Percentiles rank a stretch among this genome's conserved stretches.
phyloP scores from a whole-genome alignment of 2,113 vertebrate genomes.

The Litocranius walleri region DNA sequence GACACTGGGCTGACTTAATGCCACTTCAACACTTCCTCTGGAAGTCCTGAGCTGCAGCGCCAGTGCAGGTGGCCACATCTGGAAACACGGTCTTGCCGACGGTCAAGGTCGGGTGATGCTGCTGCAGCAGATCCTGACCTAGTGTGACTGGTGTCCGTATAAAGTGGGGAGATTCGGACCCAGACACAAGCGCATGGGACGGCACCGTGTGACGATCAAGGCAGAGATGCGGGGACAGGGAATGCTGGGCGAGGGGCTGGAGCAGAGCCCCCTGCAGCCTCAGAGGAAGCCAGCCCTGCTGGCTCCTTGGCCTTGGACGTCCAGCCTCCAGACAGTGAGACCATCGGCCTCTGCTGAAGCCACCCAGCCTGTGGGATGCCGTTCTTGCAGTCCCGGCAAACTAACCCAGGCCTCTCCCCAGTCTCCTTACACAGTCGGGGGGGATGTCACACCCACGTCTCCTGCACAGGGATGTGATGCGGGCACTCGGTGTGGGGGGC shows the following conservation, averaged over 20 bases:
- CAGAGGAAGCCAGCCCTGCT: background rate
- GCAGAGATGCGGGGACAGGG: background rate
- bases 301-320: background rate
- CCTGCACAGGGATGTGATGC: accelerated
- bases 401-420: accelerated
- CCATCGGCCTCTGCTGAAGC: background rate
- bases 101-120: background rate
- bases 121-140: background rate
- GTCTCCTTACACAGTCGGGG: accelerated
- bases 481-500: accelerated
- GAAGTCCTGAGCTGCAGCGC: background rate
- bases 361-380: background rate
- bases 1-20: background rate
- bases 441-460: accelerated
- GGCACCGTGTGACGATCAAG: accelerated
- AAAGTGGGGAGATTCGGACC: too few relatives aligned
- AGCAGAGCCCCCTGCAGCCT: background rate
- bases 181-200: accelerated
- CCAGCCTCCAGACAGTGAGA: background rate
- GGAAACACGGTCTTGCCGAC: background rate
- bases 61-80: accelerated
- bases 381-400: background rate
- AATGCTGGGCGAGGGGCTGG: background rate
- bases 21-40: accelerated
- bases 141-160: background rate